phyloP scores from a whole-genome alignment of 2,113 vertebrate species.

The Pomatorhinus ruficollis region DNA sequence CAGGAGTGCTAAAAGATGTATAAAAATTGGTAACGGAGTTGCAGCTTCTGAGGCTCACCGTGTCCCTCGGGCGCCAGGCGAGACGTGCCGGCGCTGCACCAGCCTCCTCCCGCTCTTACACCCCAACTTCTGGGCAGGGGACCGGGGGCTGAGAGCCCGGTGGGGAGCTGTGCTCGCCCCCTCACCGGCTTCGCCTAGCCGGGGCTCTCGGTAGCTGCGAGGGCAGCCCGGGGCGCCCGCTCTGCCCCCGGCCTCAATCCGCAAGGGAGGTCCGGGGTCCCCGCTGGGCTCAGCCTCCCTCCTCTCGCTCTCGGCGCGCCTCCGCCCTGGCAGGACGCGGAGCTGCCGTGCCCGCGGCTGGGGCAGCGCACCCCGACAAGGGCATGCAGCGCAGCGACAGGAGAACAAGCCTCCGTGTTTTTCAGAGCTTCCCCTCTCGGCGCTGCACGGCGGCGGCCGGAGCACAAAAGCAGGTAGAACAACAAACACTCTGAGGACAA shows the following conservation, averaged over 20 bases:
- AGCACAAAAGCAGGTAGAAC: background rate
- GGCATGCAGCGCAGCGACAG: background rate
- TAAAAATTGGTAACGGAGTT: background rate
- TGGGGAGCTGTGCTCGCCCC: background rate
- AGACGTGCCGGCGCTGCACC: background rate
- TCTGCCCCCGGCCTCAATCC: background rate
- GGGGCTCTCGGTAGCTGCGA: background rate
- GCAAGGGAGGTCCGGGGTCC: background rate
- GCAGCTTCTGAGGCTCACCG: background rate
- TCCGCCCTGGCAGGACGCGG: background rate
- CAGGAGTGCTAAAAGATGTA: background rate
- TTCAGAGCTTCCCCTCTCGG: background rate
- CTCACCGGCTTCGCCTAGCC: background rate
- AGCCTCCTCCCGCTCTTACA: background rate
- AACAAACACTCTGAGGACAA: background rate
- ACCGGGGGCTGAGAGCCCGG: background rate
- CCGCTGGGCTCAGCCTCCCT: background rate
- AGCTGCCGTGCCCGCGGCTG: background rate
- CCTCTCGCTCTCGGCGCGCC: background rate
- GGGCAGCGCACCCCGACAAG: background rate
- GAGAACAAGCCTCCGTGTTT: rapidly evolving
- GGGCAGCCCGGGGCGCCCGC: background rate
- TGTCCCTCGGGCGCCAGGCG: background rate
- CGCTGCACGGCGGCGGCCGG: background rate
- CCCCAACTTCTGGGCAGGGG: background rate